Base-by-base conservation (phyloP, 2,113 vertebrate genomes). In the Psittacula cyanocephala region DNA sequence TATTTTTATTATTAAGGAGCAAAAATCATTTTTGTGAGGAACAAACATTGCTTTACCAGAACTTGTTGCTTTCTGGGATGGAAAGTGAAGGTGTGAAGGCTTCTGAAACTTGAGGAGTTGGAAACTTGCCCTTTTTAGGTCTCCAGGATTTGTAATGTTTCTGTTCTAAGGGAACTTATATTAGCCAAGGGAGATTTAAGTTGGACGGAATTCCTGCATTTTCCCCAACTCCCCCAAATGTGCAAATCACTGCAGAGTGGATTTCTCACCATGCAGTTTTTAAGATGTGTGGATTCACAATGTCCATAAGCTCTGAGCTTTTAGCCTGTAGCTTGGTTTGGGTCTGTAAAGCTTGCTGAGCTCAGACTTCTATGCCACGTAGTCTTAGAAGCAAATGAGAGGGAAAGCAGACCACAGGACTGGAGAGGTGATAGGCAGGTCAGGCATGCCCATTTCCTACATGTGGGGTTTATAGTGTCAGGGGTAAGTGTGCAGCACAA, bases 401-500 rank as follows among this genome's bases (percentile, higher is more conserved):
- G 28, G 41, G 27, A 44, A 78, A 52, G 27, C 53, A 67, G 22
- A 59, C 9, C 4, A 12, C 4, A 35, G 57, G 41, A 35, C 22
- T 67, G 23, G 41, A 44, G 72, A 85, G n/a, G 11, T 31, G 46
- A 46, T 25, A 22, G 14, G 24, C 10, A 13, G 49, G 50, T 81
- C 28, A 70, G 53, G n/a, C 46, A 37, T 62, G 41, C 2, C 2
- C 16, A 9, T n/a, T 81, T 74, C 29, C 10, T n/a, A 18, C 11
- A 8, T 13, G 4, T 44, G 11, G 24, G 13, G 16, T 71, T 72
- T 75, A 7, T 18, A 16, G 50, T 0, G 0, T 17, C 6, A 46
- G 22, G 27, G 15, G 6, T 62, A 55, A 29, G 44, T 6, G 37
- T 37, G 3, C 52, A 24, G 14, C 49, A 19, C 33, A 49, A 10